Evolutionary conservation across 2,888 invertebrate genomes (phyloP).

Genomic region (Dexiosoma caninum): DNA sequence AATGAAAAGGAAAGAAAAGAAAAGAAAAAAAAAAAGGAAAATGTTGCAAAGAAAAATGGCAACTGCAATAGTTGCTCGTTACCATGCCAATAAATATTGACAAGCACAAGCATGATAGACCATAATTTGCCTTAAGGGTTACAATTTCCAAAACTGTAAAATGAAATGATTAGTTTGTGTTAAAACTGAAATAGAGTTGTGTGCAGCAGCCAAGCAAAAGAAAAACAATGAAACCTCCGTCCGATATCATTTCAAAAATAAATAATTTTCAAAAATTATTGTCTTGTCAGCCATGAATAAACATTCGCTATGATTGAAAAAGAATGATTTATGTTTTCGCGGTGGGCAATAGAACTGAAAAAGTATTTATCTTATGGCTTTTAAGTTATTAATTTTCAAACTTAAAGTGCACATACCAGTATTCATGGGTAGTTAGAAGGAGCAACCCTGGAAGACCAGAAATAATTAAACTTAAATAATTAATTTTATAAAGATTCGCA

Average conservation of each 20-base stretch:
- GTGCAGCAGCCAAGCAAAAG: background rate
- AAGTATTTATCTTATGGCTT: too few relatives aligned
- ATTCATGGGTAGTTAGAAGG: too few relatives aligned
- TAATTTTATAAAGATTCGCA: too few relatives aligned
- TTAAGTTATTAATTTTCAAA: too few relatives aligned
- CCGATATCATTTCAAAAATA: background rate
- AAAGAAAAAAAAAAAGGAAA: too few relatives aligned
- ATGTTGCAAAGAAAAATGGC: slow-evolving; percentile 12
- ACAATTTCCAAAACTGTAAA: background rate
- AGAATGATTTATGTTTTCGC: too few relatives aligned
- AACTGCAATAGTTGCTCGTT: slow-evolving; percentile 30
- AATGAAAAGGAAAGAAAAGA: too few relatives aligned
- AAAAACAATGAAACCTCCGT: background rate
- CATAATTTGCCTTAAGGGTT: slow-evolving; percentile 47
- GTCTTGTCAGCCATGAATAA: background rate
- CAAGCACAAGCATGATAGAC: slow-evolving; percentile 37
- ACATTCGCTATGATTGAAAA: too few relatives aligned
- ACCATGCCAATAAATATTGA: slow-evolving; percentile 45
- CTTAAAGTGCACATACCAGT: too few relatives aligned
- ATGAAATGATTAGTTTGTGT: background rate
- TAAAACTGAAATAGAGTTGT: background rate
- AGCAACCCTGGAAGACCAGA: too few relatives aligned
- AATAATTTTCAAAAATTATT: slow-evolving; percentile 8
- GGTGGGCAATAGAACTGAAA: too few relatives aligned
- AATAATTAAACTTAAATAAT: too few relatives aligned